Conservation (phyloP, 2,888 invertebrate genomes). For the Agriopis marginaria region DNA sequence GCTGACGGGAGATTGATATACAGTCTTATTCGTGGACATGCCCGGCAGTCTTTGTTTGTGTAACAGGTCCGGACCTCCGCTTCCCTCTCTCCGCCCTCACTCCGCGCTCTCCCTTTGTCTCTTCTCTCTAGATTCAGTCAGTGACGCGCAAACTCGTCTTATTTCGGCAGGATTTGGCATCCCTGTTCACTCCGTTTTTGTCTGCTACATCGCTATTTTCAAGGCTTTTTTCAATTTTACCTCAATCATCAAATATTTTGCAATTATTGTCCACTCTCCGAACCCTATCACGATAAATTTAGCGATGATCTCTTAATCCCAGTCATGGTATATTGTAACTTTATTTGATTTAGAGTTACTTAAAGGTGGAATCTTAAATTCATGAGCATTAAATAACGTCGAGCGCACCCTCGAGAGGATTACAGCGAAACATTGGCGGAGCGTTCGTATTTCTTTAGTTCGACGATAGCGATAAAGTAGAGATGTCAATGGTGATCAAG, state of each 20-base stretch:
- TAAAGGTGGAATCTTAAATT: constrained; percentile 32
- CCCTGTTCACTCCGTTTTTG: constrained; percentile 60
- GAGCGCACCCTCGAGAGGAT: constrained; percentile 25
- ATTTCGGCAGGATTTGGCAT: constrained; percentile 72
- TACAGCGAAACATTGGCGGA: constrained; percentile 30
- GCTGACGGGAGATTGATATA: constrained; percentile 85
- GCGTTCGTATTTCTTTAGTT: constrained; percentile 35
- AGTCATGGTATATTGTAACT: constrained; percentile 33
- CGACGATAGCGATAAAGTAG: constrained; percentile 40
- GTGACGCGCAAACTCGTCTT: constrained; percentile 74
- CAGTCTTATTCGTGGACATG: constrained; percentile 81
- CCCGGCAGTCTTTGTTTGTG: constrained; percentile 83
- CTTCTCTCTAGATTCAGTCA: constrained; percentile 76
- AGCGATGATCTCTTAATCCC: constrained; percentile 37
- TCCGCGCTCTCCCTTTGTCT: constrained; percentile 75
- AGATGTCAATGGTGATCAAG: constrained; percentile 35
- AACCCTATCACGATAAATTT: constrained; percentile 33
- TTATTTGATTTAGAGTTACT: constrained; percentile 39
- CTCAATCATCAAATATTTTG: constrained; percentile 23
- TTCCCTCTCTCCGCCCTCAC: constrained; percentile 48
- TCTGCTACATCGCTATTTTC: constrained; percentile 54
- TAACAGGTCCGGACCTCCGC: constrained; percentile 70
- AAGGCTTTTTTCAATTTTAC: constrained; percentile 46
- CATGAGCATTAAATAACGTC: constrained; percentile 31
- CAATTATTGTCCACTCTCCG: constrained; percentile 9